These are phyloP conservation scores for Scylla paramamosain DNA, from an alignment of 1,140 invertebrate species.

Conservation along the genomic window DNA sequence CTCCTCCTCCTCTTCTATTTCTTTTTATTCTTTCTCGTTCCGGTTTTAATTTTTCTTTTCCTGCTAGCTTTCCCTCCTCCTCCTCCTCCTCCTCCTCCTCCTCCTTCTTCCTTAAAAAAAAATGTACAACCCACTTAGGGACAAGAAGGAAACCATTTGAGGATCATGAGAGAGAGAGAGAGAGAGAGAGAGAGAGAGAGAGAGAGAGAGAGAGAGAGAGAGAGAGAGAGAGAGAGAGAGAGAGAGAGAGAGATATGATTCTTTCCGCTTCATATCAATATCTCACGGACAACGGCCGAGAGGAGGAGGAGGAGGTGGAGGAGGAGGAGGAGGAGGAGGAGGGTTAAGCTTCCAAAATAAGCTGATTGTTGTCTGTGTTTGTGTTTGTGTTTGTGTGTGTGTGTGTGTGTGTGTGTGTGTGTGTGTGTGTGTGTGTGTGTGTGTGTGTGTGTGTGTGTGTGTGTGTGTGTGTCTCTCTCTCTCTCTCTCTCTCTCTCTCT, in stretches of 20 bases:
- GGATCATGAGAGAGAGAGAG: slow-evolving; percentile 32
- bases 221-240: too few species aligned
- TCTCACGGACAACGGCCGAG: not conserved
- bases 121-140: not conserved
- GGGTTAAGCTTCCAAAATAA: not conserved
- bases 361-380: slow-evolving; percentile 13
- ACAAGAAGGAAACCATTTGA: not conserved
- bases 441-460: slow-evolving; percentile 38
- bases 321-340: slow-evolving; percentile 26
- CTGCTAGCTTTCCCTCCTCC: not conserved
- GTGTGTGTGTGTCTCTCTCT: not conserved
- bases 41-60: not conserved
- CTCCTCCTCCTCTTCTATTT: not conserved
- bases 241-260: not conserved
- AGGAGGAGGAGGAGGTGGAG: not conserved
- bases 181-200: slow-evolving; percentile 53
- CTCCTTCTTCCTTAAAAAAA: not conserved
- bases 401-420: slow-evolving; percentile 40
- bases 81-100: not conserved
- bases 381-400: slow-evolving; percentile 28
- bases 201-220: slow-evolving; percentile 46
- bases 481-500: not conserved
- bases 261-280: slow-evolving; percentile 13
- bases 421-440: slow-evolving; percentile 40
- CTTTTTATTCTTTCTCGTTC: not conserved